phyloP scores from a whole-genome alignment of 1,140 invertebrate species.

The Meloidogyne floridensis region DNA sequence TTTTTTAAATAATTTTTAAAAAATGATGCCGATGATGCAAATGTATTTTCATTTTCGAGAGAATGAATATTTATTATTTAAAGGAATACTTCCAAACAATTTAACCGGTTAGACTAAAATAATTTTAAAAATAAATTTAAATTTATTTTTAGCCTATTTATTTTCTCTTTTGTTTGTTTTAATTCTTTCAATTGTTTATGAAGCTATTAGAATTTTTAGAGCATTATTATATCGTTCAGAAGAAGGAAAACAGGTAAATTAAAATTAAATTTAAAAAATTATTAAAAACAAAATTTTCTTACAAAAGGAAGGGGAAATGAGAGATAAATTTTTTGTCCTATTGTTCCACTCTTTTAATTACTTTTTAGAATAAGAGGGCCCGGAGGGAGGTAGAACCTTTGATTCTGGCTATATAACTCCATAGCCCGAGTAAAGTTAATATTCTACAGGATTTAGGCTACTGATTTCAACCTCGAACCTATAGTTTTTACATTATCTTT shows the following conservation, averaged over 20 bases:
- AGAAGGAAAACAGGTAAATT: slow-evolving; percentile 23
- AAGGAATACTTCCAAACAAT: slow-evolving; percentile 46
- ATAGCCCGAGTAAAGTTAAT: no score
- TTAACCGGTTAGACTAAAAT: slow-evolving; percentile 32
- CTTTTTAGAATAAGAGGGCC: no score
- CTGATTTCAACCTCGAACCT: no score
- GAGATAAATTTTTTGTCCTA: no score
- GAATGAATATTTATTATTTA: slow-evolving; percentile 47
- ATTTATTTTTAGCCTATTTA: slow-evolving; percentile 21
- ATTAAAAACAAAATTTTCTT: no score
- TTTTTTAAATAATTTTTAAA: slow-evolving; percentile 19
- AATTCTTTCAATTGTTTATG: slow-evolving; percentile 6
- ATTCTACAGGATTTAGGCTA: no score
- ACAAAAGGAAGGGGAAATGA: no score
- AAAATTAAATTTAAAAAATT: not conserved
- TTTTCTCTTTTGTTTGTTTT: slow-evolving; percentile 18
- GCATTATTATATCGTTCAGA: slow-evolving; percentile 18
- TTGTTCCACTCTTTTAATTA: no score
- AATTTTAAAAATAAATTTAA: not conserved
- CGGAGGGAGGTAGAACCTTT: no score
- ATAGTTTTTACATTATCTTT: no score
- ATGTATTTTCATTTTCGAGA: slow-evolving; percentile 59
- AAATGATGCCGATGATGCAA: slow-evolving; percentile 53
- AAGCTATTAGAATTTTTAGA: slow-evolving; percentile 14
- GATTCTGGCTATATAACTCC: no score